Evolutionary conservation across 1,140 invertebrate species (phyloP), one percentile per base, ranked within the genome.

Genomic region (Chironomus striatipennis): DNA sequence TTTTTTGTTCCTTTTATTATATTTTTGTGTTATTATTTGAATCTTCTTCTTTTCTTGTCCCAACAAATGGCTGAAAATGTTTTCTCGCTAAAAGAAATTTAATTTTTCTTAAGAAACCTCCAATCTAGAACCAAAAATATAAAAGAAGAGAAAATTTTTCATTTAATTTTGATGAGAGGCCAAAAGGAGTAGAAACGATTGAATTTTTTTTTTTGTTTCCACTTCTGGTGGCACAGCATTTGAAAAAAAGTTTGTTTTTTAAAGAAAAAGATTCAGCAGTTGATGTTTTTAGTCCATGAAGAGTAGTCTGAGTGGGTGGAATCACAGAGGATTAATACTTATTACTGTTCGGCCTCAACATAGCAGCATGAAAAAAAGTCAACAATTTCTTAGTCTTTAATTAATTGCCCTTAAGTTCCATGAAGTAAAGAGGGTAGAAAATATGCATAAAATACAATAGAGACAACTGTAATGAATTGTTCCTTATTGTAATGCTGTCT

Each of bases 91-190:
- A 4, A 15, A 57, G 47, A 57, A 57, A 57, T 57, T 57, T 12
- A 57, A 57, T 57, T 57, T 15, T 57, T 57, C 5, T 34, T 2
- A 57, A 57, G 47, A 57, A 57, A 57, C 12, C 47, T 57, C 47
- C 12, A 57, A n/a, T 12, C 8, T n/a, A 15, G 47, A n/a, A 57
- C 12, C 12, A 57, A 57, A 57, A 15, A 57, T n/a, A n/a, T 8
- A 47, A 47, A 47, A 47, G 43, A 47, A 9, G 8, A 57, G 15
- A 57, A 57, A 57, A 7, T 57, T 57, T 57, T 57, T 57, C 47
- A 57, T 57, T 57, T 15, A 57, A 57, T 57, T 57, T 57, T 57
- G 47, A 57, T 57, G 47, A 57, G 47, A 57, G 47, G 47, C 47
- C 47, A 57, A 57, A 10, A 57, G 47, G 15, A 57, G n/a, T 12